phyloP scores from a whole-genome alignment of 2,113 vertebrate species.

The Siphamia tubifer region DNA sequence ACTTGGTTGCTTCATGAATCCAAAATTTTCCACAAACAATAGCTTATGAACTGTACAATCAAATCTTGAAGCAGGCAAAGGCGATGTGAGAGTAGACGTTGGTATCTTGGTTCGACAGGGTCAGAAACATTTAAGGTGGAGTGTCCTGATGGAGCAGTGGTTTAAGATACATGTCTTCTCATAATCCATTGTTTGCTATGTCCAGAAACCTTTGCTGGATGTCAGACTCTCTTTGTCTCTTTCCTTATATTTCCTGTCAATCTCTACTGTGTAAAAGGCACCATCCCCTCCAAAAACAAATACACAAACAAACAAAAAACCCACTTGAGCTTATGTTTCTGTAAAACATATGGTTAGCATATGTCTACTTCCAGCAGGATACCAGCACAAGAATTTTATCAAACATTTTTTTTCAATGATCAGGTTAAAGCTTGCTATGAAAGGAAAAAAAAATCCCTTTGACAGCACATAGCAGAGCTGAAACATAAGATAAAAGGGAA shows the following conservation, averaged over 20 bases:
- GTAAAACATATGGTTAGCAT: constrained; percentile 63
- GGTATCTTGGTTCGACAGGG: constrained; percentile 17
- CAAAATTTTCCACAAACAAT: constrained; percentile 58
- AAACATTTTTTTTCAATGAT: constrained; percentile 61
- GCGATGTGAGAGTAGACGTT: constrained; percentile 34
- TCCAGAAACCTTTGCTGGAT: constrained; percentile 24
- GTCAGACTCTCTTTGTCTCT: not conserved
- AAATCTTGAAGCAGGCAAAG: constrained; percentile 63
- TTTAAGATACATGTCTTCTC: not conserved
- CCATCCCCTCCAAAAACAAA: too few species aligned
- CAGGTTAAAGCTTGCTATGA: constrained; percentile 62
- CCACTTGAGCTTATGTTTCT: constrained; percentile 68
- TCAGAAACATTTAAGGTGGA: constrained; percentile 13
- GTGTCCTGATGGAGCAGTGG: not conserved
- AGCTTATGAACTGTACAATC: constrained; percentile 83
- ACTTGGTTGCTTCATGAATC: constrained; percentile 58
- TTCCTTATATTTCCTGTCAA: constrained; percentile 20
- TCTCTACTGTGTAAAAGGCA: constrained; percentile 15
- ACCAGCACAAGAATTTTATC: constrained; percentile 52
- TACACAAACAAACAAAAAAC: constrained; percentile 32
- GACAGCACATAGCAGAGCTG: constrained; percentile 31
- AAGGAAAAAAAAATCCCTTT: constrained; percentile 27
- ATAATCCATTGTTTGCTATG: constrained; percentile 8
- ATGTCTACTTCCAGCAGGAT: constrained; percentile 58
- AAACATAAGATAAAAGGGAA: not conserved